Evolutionary conservation across 2,888 invertebrate genomes (phyloP).

Genomic region (Parasteatoda lunata): DNA sequence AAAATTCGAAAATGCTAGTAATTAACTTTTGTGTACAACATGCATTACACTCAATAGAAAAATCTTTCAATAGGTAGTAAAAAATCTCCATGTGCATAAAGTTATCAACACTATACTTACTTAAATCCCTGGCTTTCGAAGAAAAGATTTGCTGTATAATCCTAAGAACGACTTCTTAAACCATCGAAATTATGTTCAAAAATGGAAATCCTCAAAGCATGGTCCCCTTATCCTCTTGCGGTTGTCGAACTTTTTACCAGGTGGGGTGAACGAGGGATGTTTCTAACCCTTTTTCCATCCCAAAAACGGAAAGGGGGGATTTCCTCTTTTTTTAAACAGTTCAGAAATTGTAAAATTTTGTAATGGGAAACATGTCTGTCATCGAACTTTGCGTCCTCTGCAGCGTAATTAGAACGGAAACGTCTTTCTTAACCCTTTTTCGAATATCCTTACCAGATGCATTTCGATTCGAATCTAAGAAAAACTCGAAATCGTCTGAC

Average conservation of each 20-base stretch:
- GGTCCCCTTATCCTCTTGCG: not conserved
- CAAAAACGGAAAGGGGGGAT: not conserved
- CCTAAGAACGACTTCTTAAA: not conserved
- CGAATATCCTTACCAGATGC: not conserved
- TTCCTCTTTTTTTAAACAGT: not conserved
- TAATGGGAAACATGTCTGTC: not conserved
- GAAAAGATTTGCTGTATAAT: not conserved
- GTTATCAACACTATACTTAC: too few species aligned
- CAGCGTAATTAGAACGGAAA: not conserved
- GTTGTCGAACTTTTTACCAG: not conserved
- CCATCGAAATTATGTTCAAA: not conserved
- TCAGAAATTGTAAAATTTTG: not conserved
- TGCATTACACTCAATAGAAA: too few species aligned
- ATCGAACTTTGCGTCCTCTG: not conserved
- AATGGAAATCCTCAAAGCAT: not conserved
- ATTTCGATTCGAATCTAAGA: not conserved
- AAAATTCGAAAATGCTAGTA: too few species aligned
- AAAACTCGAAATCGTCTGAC: not conserved
- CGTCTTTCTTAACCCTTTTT: not conserved
- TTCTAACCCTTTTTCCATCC: slow-evolving; percentile 1
- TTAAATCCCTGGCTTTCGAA: too few species aligned
- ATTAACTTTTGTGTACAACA: too few species aligned
- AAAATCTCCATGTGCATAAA: too few species aligned
- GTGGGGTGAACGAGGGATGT: not conserved
- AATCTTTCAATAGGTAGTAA: too few species aligned